Conservation (phyloP, 2,113 vertebrate species). For the Ptilorrhoa leucosticta region DNA sequence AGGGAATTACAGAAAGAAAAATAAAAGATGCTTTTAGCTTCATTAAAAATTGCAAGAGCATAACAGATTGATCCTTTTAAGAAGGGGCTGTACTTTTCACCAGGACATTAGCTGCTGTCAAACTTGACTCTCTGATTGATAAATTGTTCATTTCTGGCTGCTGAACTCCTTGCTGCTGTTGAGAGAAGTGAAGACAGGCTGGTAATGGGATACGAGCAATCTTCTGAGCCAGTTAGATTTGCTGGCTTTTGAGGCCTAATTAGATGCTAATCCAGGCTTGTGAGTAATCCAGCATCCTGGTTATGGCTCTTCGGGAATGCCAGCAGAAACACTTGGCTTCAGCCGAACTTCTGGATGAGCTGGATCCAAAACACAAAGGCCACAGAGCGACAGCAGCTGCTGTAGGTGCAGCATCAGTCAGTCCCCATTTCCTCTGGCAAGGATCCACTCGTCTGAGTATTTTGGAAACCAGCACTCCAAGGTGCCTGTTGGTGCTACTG, state of each 20-base stretch:
- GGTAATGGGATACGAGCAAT: background rate
- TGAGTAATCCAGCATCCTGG: background rate
- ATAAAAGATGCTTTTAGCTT: background rate
- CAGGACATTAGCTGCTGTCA: background rate
- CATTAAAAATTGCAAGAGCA: background rate
- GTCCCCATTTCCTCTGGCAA: background rate
- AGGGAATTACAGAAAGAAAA: background rate
- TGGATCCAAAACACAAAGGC: background rate
- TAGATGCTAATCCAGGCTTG: background rate
- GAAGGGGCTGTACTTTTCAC: background rate
- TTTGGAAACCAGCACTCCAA: background rate
- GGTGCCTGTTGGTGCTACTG: background rate
- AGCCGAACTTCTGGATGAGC: background rate
- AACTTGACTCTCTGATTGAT: background rate
- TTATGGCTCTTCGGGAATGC: background rate
- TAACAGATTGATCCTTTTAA: background rate
- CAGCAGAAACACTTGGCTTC: background rate
- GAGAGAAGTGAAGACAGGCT: background rate
- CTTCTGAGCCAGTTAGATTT: background rate
- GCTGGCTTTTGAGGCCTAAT: background rate
- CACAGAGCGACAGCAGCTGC: background rate
- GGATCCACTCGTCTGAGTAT: background rate
- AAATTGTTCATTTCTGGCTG: background rate
- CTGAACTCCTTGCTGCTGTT: background rate
- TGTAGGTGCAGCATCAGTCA: background rate